These are phyloP conservation scores for Nomada ferruginata DNA, from an alignment of 2,888 invertebrate species.

Conservation along the genomic window DNA sequence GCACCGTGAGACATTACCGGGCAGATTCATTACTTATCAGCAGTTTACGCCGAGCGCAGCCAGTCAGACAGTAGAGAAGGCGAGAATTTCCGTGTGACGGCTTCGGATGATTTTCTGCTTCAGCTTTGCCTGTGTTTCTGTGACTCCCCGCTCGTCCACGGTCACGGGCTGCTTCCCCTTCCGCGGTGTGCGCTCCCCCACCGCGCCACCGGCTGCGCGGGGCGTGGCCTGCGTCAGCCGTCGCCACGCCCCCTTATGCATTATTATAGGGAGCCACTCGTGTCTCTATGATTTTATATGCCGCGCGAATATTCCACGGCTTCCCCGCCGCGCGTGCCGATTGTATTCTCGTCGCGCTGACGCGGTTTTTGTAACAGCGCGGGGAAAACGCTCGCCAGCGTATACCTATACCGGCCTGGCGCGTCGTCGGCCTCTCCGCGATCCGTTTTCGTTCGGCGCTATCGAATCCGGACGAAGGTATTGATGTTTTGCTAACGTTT, in stretches of 20 bases:
- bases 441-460: slow-evolving; percentile 25
- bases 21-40: slow-evolving; percentile 22
- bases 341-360: slow-evolving; percentile 74
- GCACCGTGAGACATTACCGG: background rate
- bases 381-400: slow-evolving; percentile 31
- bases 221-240: slow-evolving; percentile 76
- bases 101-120: slow-evolving; percentile 53
- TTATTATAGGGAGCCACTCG: slow-evolving; percentile 81
- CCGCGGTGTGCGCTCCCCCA: slow-evolving; percentile 69
- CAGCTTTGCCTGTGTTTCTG: slow-evolving; percentile 50
- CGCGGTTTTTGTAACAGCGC: slow-evolving; percentile 51
- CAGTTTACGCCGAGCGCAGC: slow-evolving; percentile 13
- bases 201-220: slow-evolving; percentile 65
- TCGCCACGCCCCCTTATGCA: slow-evolving; percentile 83
- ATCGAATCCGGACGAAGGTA: slow-evolving; percentile 9
- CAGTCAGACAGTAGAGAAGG: slow-evolving; percentile 25
- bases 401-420: background rate
- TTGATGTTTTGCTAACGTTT: slow-evolving; percentile 3
- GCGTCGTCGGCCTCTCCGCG: slow-evolving; percentile 22
- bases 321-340: slow-evolving; percentile 74
- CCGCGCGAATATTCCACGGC: slow-evolving; percentile 74
- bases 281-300: slow-evolving; percentile 83
- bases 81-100: slow-evolving; percentile 50
- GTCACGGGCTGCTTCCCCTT: slow-evolving; percentile 74
- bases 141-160: slow-evolving; percentile 41